phyloP scores from a whole-genome alignment of 2,113 vertebrate species.

The Arvicanthis niloticus region DNA sequence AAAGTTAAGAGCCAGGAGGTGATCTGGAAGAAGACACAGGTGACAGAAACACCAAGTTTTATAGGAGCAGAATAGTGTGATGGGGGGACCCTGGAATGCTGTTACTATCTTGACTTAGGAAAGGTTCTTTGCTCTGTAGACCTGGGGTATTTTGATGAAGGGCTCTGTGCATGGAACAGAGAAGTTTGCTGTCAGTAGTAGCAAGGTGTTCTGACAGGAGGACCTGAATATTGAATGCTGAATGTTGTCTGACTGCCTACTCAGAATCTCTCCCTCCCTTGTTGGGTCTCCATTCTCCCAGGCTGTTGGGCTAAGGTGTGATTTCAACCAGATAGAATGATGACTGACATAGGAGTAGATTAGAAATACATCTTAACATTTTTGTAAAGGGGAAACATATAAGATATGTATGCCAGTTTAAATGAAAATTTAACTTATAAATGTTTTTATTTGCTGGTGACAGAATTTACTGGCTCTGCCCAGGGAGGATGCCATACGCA shows the following conservation, averaged over 20 bases:
- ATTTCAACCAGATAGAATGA: not conserved
- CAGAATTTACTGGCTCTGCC: not conserved
- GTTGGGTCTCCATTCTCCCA: not conserved
- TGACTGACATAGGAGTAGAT: not conserved
- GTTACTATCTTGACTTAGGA: not conserved
- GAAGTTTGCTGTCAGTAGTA: not conserved
- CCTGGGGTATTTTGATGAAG: not conserved
- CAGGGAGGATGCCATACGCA: not conserved
- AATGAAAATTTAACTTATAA: not conserved
- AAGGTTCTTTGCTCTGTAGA: not conserved
- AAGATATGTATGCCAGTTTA: not conserved
- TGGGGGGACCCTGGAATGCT: not conserved
- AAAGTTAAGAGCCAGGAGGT: not conserved
- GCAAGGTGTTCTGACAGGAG: not conserved
- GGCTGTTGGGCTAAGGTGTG: too few relatives aligned
- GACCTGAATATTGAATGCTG: not conserved
- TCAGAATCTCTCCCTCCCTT: not conserved
- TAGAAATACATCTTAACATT: not conserved
- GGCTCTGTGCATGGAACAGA: not conserved
- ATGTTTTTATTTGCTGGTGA: not conserved
- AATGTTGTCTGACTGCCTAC: not conserved
- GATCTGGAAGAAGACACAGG: not conserved
- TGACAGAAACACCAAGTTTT: not conserved
- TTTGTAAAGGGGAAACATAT: not conserved
- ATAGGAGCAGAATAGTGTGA: not conserved